Conservation (phyloP, 2,888 invertebrate genomes). For the Drosophila neutralis region DNA sequence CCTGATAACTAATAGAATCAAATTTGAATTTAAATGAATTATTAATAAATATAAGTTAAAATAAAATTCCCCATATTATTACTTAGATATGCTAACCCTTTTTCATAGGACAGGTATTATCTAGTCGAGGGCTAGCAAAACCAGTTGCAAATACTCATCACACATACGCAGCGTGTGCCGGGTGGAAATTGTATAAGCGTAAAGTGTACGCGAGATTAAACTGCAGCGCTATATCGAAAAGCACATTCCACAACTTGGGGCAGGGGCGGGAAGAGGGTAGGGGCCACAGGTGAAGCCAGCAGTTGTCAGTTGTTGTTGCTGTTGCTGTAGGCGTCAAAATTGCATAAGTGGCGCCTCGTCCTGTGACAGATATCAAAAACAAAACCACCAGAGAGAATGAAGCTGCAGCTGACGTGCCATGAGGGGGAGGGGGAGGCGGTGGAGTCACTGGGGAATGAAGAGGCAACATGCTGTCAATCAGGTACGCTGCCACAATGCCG, state of each 20-base stretch:
- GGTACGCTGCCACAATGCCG: constrained; percentile 31
- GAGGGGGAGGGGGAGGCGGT: not conserved
- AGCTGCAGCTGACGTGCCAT: not conserved
- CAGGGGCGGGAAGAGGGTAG: not conserved
- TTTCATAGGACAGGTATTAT: constrained; percentile 2
- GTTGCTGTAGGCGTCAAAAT: constrained; percentile 45
- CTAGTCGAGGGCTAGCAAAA: not conserved
- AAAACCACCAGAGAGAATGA: constrained; percentile 26
- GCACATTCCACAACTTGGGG: not conserved
- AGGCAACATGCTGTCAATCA: constrained; percentile 48
- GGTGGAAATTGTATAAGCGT: constrained; percentile 19
- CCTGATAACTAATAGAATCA: not conserved
- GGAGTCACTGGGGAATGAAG: not conserved
- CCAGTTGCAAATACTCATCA: constrained; percentile 49
- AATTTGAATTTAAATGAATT: not conserved
- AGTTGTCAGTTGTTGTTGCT: constrained; percentile 24
- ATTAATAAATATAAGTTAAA: too few relatives aligned
- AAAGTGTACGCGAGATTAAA: constrained; percentile 43
- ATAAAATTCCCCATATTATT: not conserved
- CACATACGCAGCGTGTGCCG: constrained; percentile 66
- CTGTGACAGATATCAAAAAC: constrained; percentile 41
- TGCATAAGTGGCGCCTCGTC: constrained; percentile 58
- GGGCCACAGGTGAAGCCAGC: constrained; percentile 52
- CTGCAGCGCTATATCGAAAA: constrained; percentile 6
- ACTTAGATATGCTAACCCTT: not conserved